phyloP scores from a whole-genome alignment of 23 tunicate species.

The Trididemnum miniatum region DNA sequence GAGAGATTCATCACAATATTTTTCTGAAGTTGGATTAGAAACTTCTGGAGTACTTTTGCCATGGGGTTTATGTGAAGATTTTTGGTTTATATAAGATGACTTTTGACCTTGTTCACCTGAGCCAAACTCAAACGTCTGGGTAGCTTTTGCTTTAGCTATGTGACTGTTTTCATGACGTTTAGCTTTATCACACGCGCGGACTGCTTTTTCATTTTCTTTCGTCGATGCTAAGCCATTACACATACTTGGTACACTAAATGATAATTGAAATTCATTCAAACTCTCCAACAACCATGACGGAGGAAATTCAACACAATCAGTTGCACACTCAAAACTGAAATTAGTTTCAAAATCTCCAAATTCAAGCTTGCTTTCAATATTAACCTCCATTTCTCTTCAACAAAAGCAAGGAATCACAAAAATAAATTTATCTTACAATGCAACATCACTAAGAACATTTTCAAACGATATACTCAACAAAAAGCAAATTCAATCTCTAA shows the following conservation, averaged over 20 bases:
- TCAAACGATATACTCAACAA: too few relatives aligned
- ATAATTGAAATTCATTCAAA: neutral
- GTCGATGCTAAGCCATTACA: neutral
- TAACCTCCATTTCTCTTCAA: constrained; percentile 6
- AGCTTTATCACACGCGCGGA: neutral
- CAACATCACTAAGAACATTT: too few relatives aligned
- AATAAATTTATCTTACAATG: too few relatives aligned
- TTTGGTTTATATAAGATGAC: too few relatives aligned
- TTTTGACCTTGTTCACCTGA: too few relatives aligned
- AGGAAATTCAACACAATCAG: constrained; percentile 18
- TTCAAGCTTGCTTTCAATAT: neutral
- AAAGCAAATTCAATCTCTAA: too few relatives aligned
- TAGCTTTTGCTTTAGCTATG: neutral
- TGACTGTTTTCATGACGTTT: neutral
- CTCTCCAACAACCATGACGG: constrained; percentile 10
- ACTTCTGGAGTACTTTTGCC: too few relatives aligned
- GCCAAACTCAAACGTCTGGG: too few relatives aligned
- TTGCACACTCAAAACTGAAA: neutral
- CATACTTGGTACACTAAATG: neutral
- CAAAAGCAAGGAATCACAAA: too few relatives aligned
- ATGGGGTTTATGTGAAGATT: too few relatives aligned
- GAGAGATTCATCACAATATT: too few relatives aligned
- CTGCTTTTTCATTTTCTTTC: neutral
- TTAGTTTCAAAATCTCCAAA: constrained; percentile 22
- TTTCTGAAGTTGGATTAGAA: too few relatives aligned